phyloP scores from a whole-genome alignment of 2,113 vertebrate species.

The Neoarius graeffei region DNA sequence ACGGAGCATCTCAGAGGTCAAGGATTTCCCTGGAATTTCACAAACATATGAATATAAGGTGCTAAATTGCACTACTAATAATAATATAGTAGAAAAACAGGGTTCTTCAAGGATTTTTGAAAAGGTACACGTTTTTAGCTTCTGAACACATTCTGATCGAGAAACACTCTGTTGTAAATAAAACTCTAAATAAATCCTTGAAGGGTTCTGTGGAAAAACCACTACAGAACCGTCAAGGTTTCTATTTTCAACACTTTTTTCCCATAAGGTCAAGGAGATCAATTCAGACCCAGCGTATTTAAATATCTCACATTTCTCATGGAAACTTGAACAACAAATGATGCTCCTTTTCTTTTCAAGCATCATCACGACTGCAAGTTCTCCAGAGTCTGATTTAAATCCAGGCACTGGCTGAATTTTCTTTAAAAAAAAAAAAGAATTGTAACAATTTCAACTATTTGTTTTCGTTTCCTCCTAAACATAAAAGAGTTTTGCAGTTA shows the following conservation, averaged over 20 bases:
- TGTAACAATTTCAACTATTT: neutral
- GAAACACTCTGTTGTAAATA: neutral
- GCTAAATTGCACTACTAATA: neutral
- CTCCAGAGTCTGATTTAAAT: neutral
- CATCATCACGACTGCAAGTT: neutral
- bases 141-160: neutral
- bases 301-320: neutral
- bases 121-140: neutral
- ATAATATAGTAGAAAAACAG: neutral
- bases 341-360: neutral
- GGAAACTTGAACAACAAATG: neutral
- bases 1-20: neutral
- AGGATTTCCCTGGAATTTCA: neutral
- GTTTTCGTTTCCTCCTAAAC: constrained; percentile 7
- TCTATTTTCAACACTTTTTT: neutral
- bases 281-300: neutral
- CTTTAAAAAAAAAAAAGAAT: neutral
- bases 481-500: constrained; percentile 16
- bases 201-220: neutral
- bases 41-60: neutral
- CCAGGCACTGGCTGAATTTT: neutral
- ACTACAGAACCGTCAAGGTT: neutral
- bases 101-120: neutral
- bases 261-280: neutral
- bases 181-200: neutral